Percentiles rank a stretch among this genome's conserved stretches.
phyloP scores from a whole-genome alignment of 1,140 invertebrate species.

The Luehdorfia chinensis region DNA sequence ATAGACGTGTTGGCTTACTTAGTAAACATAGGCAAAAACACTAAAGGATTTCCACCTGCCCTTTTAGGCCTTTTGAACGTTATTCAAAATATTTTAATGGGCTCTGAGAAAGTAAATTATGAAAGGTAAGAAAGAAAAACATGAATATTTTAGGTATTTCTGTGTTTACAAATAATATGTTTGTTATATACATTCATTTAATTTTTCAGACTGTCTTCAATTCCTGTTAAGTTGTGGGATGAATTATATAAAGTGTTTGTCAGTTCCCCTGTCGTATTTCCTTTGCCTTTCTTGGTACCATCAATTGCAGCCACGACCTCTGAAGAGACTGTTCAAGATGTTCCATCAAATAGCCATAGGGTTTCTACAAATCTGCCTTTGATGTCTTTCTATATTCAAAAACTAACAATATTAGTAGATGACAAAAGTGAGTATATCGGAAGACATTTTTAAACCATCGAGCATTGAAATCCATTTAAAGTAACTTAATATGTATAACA shows the following conservation, averaged over 20 bases:
- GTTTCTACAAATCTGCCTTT: slow-evolving; percentile 50
- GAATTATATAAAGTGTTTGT: slow-evolving; percentile 50
- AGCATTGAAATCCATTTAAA: no score
- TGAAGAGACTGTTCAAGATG: slow-evolving; percentile 24
- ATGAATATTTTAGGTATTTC: not conserved
- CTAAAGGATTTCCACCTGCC: slow-evolving; percentile 42
- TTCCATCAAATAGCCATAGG: slow-evolving; percentile 43
- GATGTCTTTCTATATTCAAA: slow-evolving; percentile 54
- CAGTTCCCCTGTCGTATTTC: slow-evolving; percentile 49
- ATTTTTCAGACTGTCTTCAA: slow-evolving; percentile 53
- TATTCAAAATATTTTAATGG: slow-evolving; percentile 18
- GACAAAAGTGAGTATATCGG: slow-evolving; percentile 34
- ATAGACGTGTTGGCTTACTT: slow-evolving; percentile 35
- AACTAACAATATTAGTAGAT: slow-evolving; percentile 44
- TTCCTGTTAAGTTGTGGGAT: slow-evolving; percentile 48
- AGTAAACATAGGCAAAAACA: slow-evolving; percentile 33
- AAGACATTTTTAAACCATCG: no score
- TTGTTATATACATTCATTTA: not conserved
- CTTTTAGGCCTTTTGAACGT: slow-evolving; percentile 35
- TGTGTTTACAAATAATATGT: not conserved
- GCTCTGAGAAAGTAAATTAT: not conserved
- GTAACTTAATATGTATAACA: no score
- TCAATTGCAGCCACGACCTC: slow-evolving; percentile 19
- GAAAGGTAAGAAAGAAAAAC: slow-evolving; percentile 25
- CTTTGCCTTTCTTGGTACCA: slow-evolving; percentile 43